Evolutionary conservation across 2,797 vertebrate genomes (phyloP).

Genomic region (Sternarchorhynchus goeldii): DNA sequence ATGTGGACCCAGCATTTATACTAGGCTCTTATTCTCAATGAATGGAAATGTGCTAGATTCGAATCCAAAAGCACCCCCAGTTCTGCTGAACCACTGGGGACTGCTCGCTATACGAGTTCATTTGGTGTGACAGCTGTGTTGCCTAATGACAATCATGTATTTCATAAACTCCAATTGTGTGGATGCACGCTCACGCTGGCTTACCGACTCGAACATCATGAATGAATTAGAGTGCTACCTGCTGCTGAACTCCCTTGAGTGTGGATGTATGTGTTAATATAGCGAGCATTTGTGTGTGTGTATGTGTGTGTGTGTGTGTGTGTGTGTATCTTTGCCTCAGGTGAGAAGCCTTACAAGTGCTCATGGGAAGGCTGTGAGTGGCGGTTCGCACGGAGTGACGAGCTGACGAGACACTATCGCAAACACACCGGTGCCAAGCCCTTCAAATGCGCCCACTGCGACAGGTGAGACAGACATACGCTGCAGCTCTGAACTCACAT

Average conservation of each 20-base stretch:
- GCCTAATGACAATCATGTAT: conserved; percentile 52
- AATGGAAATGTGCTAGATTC: not conserved
- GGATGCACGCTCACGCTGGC: conserved; percentile 17
- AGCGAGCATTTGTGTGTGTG: conserved; percentile 40
- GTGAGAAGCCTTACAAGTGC: conserved; percentile 99
- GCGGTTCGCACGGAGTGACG: conserved; percentile 98
- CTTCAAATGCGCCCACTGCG: conserved; percentile 99
- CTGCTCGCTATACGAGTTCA: conserved; percentile 25
- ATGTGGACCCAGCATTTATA: too few relatives aligned
- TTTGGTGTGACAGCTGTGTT: conserved; percentile 50
- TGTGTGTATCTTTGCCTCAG: conserved; percentile 68
- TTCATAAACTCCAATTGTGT: conserved; percentile 55
- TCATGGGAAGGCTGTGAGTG: conserved; percentile 99
- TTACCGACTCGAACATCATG: conserved; percentile 48
- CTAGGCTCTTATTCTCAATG: too few relatives aligned
- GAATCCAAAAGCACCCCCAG: not conserved
- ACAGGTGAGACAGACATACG: conserved; percentile 84
- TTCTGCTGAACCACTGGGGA: conserved; percentile 21
- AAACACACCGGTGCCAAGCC: conserved; percentile 99
- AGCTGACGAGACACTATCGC: conserved; percentile 99
- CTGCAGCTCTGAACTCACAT: not conserved
- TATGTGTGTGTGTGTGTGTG: conserved; percentile 42
- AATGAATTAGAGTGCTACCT: conserved; percentile 38
- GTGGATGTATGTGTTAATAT: conserved; percentile 40
- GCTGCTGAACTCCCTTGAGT: conserved; percentile 24